phyloP scores from a whole-genome alignment of 2,797 vertebrate genomes.

The Enteromius viviparus region DNA sequence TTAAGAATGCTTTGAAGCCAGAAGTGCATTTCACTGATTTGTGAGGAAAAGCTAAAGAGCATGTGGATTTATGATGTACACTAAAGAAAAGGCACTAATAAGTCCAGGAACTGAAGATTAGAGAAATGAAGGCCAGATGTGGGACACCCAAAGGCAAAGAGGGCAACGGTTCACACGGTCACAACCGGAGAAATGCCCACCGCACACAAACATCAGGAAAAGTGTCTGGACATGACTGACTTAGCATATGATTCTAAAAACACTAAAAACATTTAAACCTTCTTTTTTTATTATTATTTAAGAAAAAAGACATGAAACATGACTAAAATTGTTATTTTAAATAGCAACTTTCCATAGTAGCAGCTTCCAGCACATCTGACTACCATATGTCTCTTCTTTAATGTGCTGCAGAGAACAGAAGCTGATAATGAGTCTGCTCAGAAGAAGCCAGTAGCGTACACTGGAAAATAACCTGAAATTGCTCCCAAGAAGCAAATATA shows the following conservation, averaged over 20 bases:
- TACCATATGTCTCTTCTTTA: slow-evolving; percentile 39
- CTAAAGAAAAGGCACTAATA: slow-evolving; percentile 59
- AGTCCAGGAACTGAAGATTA: slow-evolving; percentile 60
- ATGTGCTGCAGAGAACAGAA: neutral
- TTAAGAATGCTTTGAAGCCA: slow-evolving; percentile 40
- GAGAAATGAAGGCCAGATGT: slow-evolving; percentile 66
- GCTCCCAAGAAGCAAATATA: neutral
- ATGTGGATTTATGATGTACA: slow-evolving; percentile 61
- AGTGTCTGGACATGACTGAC: neutral
- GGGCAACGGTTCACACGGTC: slow-evolving; percentile 47
- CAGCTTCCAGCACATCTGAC: slow-evolving; percentile 42
- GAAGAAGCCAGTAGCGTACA: neutral
- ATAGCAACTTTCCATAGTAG: slow-evolving; percentile 14
- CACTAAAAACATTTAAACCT: neutral
- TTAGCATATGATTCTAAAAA: neutral
- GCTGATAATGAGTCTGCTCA: neutral
- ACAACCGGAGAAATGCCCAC: slow-evolving; percentile 17
- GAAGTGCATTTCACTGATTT: slow-evolving; percentile 35
- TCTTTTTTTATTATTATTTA: too few species aligned
- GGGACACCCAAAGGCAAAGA: slow-evolving; percentile 47
- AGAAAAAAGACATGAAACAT: neutral
- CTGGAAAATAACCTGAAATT: slow-evolving; percentile 2
- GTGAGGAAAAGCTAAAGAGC: slow-evolving; percentile 48
- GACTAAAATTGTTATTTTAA: neutral
- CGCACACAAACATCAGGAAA: slow-evolving; percentile 3